A percentile compares a stretch with the other conserved stretches of the same genome.
Conservation (phyloP, 2,113 vertebrate genomes). For the Raphicerus campestris region DNA sequence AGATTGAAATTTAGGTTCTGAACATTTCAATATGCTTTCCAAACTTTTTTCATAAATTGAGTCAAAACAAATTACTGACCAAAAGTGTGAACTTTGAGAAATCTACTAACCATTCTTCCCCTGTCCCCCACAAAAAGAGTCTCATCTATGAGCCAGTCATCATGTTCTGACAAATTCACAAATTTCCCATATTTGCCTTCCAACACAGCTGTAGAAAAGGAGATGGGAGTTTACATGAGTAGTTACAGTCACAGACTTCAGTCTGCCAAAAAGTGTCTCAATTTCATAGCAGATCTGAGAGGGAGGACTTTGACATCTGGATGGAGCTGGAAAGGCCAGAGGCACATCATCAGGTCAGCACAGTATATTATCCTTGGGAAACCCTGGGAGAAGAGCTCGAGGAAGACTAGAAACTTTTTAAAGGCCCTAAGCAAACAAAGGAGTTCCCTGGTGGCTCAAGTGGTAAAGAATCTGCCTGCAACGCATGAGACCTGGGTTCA, state of each 20-base stretch:
- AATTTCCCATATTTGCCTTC: constrained; percentile 46
- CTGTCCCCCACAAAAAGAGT: background rate
- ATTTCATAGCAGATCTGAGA: constrained; percentile 33
- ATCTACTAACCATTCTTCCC: background rate
- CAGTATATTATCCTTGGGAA: constrained; percentile 53
- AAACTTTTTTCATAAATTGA: constrained; percentile 32
- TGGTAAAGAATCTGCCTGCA: background rate
- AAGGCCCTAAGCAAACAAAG: background rate
- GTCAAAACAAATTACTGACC: constrained; percentile 30
- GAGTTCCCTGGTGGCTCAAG: background rate
- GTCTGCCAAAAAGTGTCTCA: constrained; percentile 62
- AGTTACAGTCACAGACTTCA: constrained; percentile 46
- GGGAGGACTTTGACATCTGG: constrained; percentile 59
- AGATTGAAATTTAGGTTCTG: constrained; percentile 47
- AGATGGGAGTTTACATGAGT: constrained; percentile 55
- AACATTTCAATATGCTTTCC: constrained; percentile 15
- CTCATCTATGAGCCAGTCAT: background rate
- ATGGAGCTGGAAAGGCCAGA: constrained; percentile 38
- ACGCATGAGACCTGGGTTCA: background rate
- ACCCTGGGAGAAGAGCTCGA: constrained; percentile 3
- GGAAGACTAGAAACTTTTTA: background rate
- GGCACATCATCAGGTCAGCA: constrained; percentile 46
- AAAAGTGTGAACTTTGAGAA: constrained; percentile 28
- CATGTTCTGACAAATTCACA: constrained; percentile 51
- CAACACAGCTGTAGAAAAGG: constrained; percentile 55